phyloP scores from a whole-genome alignment of 2,888 invertebrate species.

The Odontocolon sp. region DNA sequence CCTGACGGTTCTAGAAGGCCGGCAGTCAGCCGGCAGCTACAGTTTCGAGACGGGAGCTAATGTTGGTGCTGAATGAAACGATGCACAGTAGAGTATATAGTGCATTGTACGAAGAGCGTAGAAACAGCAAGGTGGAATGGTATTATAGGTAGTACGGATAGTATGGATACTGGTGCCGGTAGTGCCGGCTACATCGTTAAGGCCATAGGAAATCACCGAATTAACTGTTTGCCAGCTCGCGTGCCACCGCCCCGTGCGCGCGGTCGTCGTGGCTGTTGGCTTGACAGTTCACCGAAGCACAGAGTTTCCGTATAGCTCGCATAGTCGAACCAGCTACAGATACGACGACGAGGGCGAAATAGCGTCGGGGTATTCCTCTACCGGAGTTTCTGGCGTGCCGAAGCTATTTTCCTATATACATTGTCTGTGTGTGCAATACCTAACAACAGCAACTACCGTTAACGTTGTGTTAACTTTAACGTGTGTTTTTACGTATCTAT shows the following conservation, averaged over 20 bases:
- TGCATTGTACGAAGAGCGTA: background rate
- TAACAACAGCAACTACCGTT: conserved; percentile 16
- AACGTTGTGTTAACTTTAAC: conserved; percentile 29
- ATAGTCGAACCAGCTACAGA: conserved; percentile 42
- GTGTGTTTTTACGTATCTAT: conserved; percentile 9
- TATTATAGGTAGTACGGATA: background rate
- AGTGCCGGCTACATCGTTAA: conserved; percentile 63
- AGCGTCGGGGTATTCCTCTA: conserved; percentile 21
- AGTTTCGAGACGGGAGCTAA: conserved; percentile 38
- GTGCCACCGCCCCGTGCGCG: conserved; percentile 55
- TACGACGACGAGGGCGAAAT: conserved; percentile 40
- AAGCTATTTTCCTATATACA: conserved; percentile 52
- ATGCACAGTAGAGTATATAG: background rate
- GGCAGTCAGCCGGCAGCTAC: conserved; percentile 24
- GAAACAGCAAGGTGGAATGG: background rate
- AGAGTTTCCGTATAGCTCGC: conserved; percentile 54
- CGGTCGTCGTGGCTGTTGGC: conserved; percentile 39
- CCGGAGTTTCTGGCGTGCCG: conserved; percentile 46
- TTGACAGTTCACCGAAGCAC: conserved; percentile 62
- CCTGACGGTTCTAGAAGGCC: conserved; percentile 33
- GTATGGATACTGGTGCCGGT: conserved; percentile 14
- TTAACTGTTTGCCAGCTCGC: conserved; percentile 69
- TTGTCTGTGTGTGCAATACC: background rate
- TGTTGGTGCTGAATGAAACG: conserved; percentile 37
- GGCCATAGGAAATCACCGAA: conserved; percentile 70